These are phyloP conservation scores for Tyto alba DNA, from an alignment of 2,113 vertebrate genomes.

Conservation along the genomic window DNA sequence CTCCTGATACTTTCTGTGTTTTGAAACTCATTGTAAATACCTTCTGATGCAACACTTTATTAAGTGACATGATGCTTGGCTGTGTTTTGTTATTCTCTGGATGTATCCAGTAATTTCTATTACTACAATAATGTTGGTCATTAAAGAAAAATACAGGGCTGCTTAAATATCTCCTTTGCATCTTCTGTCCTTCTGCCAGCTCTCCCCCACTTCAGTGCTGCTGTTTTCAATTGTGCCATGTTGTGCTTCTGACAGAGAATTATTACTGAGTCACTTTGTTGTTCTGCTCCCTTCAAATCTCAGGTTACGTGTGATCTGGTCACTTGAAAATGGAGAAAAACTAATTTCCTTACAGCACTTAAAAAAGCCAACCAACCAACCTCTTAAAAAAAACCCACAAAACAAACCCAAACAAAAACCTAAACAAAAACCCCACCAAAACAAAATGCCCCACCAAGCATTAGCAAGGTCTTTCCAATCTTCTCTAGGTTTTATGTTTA, in stretches of 20 bases:
- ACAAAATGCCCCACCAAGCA: not conserved
- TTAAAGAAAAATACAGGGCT: not conserved
- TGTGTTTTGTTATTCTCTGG: slow-evolving; percentile 3
- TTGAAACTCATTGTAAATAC: slow-evolving; percentile 9
- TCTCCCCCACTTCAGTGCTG: not conserved
- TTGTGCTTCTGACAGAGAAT: not conserved
- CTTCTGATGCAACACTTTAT: slow-evolving; percentile 11
- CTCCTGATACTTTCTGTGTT: not conserved
- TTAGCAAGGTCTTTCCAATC: not conserved
- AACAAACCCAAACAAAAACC: too few species aligned
- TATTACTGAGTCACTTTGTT: slow-evolving; percentile 18
- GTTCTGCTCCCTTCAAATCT: not conserved
- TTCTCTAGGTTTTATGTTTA: not conserved
- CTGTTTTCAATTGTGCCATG: not conserved
- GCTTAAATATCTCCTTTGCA: slow-evolving; percentile 21
- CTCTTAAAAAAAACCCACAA: not conserved
- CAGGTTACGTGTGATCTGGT: not conserved
- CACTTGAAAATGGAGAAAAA: not conserved
- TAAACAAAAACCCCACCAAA: not conserved
- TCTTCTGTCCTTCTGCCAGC: not conserved
- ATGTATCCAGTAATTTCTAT: not conserved
- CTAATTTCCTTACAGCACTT: not conserved
- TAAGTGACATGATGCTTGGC: not conserved
- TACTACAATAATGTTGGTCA: not conserved
- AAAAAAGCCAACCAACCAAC: not conserved